Conservation (phyloP, 2,113 vertebrate genomes). For the rabbit (Oryctolagus cuniculus) region mOryCun1.1 NC_091445.1:46386501-46387000, state of each 20-base stretch:
- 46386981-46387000: background rate
- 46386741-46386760: background rate
- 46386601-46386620: background rate
- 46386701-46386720: background rate
- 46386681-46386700: background rate
- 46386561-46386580: background rate
- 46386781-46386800: background rate
- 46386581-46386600: background rate
- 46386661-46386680: too few relatives aligned
- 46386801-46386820: background rate
- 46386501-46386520: background rate
- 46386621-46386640: background rate
- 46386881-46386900: background rate
- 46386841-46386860: background rate
- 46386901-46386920: background rate
- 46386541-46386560: background rate
- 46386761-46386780: background rate
- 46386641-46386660: background rate
- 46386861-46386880: background rate
- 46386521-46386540: background rate
- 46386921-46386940: background rate
- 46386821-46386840: background rate
- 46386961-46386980: background rate
- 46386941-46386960: background rate
- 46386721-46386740: background rate